A percentile compares a stretch with the other conserved stretches of the same genome.
Evolutionary conservation across 2,113 vertebrate species (phyloP).

Genomic region (Eolophus roseicapilla): DNA sequence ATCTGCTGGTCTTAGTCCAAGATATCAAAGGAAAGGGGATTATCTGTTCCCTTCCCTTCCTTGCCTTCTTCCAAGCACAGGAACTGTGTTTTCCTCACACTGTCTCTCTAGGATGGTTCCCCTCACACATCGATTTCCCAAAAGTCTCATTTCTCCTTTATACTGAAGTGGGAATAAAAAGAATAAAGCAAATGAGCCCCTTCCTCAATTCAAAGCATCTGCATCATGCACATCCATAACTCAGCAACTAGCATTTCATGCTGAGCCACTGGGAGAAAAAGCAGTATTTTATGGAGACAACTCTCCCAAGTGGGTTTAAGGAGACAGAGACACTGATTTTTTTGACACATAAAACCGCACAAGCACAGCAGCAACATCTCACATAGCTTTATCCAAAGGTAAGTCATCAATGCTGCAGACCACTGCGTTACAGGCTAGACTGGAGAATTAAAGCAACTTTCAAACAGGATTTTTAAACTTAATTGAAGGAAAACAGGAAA

Average conservation of each 20-base stretch:
- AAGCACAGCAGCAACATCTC: not conserved
- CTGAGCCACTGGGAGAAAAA: slow-evolving; percentile 28
- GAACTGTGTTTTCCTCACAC: not conserved
- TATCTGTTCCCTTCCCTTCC: not conserved
- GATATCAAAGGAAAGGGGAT: not conserved
- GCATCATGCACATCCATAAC: not conserved
- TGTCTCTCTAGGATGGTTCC: not conserved
- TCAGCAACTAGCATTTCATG: slow-evolving; percentile 49
- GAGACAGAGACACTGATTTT: not conserved
- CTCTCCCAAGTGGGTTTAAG: not conserved
- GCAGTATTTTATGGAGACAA: not conserved
- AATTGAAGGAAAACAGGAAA: not conserved
- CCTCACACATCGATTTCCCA: not conserved
- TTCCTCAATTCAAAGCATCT: slow-evolving; percentile 51
- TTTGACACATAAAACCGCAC: not conserved
- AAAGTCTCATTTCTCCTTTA: slow-evolving; percentile 31
- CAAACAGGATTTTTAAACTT: not conserved
- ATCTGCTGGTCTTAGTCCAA: not conserved
- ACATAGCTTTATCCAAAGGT: not conserved
- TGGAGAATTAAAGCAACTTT: not conserved
- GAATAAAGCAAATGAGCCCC: slow-evolving; percentile 57
- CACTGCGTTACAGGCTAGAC: not conserved
- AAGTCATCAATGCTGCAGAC: not conserved
- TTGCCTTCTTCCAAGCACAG: not conserved
- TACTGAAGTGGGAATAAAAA: slow-evolving; percentile 48